Evolutionary conservation across 1,140 invertebrate genomes (phyloP).

Genomic region (Oncopeltus fasciatus): DNA sequence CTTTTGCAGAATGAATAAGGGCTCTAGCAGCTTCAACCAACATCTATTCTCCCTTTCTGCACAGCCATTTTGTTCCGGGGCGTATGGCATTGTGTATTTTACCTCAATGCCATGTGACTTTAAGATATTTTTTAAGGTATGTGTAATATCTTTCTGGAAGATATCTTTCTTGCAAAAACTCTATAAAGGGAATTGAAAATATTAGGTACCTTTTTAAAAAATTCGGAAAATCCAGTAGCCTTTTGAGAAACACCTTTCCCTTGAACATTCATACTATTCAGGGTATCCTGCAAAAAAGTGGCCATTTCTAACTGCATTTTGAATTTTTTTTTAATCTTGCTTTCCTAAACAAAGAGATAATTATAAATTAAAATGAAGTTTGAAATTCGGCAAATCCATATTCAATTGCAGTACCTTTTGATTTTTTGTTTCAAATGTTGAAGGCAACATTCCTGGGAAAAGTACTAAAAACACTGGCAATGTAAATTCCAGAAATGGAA

Average conservation of each 20-base stretch:
- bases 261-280: constrained; percentile 88
- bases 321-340: constrained; percentile 78
- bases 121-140: too few species aligned
- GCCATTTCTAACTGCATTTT: constrained; percentile 97
- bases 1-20: too few species aligned
- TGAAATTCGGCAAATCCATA: background rate
- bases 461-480: constrained; percentile 92
- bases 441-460: constrained; percentile 94
- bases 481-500: constrained; percentile 95
- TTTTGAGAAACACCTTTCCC: constrained; percentile 50
- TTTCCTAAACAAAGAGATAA: too few species aligned
- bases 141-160: too few species aligned
- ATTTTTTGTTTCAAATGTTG: constrained; percentile 84
- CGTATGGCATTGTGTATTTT: too few species aligned
- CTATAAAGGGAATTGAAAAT: too few species aligned
- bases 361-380: too few species aligned
- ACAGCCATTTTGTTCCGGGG: too few species aligned
- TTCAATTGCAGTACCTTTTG: constrained; percentile 47
- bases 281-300: constrained; percentile 85
- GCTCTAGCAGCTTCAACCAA: too few species aligned
- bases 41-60: too few species aligned
- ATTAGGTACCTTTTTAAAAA: constrained; percentile 81
- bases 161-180: too few species aligned
- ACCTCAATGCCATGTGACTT: too few species aligned
- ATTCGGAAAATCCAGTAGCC: constrained; percentile 83